These are phyloP conservation scores for Cossypha caffra DNA, from an alignment of 2,797 vertebrate species.

Conservation along the genomic window DNA sequence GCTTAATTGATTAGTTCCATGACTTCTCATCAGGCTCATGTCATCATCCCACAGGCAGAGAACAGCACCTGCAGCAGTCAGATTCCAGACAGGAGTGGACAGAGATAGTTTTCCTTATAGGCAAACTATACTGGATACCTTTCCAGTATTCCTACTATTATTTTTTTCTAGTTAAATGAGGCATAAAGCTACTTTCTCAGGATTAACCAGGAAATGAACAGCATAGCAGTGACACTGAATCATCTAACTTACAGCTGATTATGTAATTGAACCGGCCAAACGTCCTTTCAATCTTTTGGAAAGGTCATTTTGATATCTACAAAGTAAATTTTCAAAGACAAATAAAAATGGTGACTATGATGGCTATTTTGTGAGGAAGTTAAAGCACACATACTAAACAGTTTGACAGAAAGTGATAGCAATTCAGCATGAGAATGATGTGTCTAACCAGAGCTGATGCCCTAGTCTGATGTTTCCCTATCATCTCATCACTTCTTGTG, in stretches of 20 bases:
- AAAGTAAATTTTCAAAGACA: neutral
- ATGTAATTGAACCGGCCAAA: neutral
- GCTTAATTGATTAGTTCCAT: neutral
- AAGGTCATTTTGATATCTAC: neutral
- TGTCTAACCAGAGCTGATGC: neutral
- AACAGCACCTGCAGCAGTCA: neutral
- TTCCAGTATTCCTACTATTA: neutral
- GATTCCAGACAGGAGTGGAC: neutral
- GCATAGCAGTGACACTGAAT: neutral
- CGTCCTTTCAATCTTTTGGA: neutral
- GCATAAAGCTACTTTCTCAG: neutral
- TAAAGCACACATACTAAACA: rapidly evolving
- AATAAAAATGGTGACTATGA: rapidly evolving
- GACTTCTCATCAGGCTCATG: neutral
- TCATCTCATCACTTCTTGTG: neutral
- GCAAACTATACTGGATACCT: too few relatives aligned
- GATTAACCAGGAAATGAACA: neutral
- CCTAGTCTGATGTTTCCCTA: neutral
- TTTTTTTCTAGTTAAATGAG: neutral
- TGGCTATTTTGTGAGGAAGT: neutral
- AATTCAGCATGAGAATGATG: neutral
- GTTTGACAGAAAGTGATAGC: neutral
- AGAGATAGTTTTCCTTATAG: neutral
- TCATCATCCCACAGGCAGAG: neutral
- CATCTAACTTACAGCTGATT: neutral